phyloP scores from a whole-genome alignment of 2,888 invertebrate genomes.

The Pomacea canaliculata region DNA sequence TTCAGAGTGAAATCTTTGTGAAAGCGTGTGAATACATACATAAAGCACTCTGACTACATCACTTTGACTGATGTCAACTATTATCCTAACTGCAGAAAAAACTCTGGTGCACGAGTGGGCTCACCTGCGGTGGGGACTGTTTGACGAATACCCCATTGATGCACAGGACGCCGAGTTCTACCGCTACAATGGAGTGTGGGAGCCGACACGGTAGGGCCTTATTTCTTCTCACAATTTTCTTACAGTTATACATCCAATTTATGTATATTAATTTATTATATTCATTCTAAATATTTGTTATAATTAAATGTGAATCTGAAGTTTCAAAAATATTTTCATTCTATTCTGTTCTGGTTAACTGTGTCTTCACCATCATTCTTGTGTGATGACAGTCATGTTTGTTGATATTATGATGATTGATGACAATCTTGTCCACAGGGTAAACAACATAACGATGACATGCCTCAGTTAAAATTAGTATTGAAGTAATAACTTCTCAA shows the following conservation, averaged over 20 bases:
- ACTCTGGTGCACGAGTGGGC: constrained; percentile 77
- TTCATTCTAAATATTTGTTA: too few relatives aligned
- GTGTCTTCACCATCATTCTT: too few relatives aligned
- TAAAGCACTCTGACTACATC: neutral
- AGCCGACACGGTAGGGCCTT: constrained; percentile 33
- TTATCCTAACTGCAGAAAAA: constrained; percentile 34
- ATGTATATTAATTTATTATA: too few relatives aligned
- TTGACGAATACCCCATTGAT: constrained; percentile 74
- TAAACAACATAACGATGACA: too few relatives aligned
- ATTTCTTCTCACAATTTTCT: neutral
- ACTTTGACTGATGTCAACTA: neutral
- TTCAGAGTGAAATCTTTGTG: neutral
- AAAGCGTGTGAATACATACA: neutral
- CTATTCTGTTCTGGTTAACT: too few relatives aligned
- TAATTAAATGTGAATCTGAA: too few relatives aligned
- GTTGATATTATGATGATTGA: too few relatives aligned
- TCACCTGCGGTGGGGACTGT: constrained; percentile 79
- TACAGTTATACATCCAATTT: neutral
- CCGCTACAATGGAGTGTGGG: constrained; percentile 31
- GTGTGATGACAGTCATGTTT: too few relatives aligned
- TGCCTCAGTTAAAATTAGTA: too few relatives aligned
- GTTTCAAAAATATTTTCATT: too few relatives aligned
- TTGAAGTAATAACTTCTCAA: too few relatives aligned
- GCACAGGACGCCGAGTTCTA: constrained; percentile 35
- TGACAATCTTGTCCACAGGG: too few relatives aligned